A percentile compares a stretch with the other conserved stretches of the same genome.
These are phyloP conservation scores for Cheilosia impressa DNA, from an alignment of 2,888 invertebrate genomes.

Conservation along the genomic window DNA sequence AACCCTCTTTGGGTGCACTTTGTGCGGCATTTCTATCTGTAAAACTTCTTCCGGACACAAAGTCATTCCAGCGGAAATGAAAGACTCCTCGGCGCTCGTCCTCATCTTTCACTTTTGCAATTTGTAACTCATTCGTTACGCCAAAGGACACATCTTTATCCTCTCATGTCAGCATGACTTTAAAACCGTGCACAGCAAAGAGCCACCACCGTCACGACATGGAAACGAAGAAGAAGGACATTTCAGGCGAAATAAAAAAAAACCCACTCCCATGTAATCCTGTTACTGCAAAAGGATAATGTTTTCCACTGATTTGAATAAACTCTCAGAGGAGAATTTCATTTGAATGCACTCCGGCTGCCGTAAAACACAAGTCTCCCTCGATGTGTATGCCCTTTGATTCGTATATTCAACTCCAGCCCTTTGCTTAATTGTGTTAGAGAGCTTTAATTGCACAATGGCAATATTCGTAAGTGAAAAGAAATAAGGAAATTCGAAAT, in stretches of 20 bases:
- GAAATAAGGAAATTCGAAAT: constrained; percentile 24
- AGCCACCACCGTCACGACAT: constrained; percentile 9
- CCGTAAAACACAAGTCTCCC: constrained; percentile 43
- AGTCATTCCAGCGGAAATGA: constrained; percentile 59
- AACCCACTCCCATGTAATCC: constrained; percentile 62
- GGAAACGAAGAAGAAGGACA: constrained; percentile 39
- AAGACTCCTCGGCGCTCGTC: constrained; percentile 32
- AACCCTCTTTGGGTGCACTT: not conserved
- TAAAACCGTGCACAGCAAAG: constrained; percentile 30
- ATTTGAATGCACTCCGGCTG: constrained; percentile 65
- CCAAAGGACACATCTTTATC: constrained; percentile 63
- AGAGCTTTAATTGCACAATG: constrained; percentile 71
- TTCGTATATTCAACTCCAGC: constrained; percentile 21
- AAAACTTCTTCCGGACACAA: constrained; percentile 34
- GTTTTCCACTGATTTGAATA: constrained; percentile 73
- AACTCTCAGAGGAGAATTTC: constrained; percentile 66
- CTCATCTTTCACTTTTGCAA: constrained; percentile 71
- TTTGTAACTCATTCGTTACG: constrained; percentile 74
- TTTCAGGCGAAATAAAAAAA: constrained; percentile 20
- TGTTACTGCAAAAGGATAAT: constrained; percentile 71
- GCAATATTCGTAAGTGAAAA: constrained; percentile 59
- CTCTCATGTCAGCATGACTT: constrained; percentile 48
- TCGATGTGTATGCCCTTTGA: constrained; percentile 58
- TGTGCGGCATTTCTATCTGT: not conserved
- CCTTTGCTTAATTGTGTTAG: constrained; percentile 60